Evolutionary conservation across 2,113 vertebrate species (phyloP).

Genomic region (Muntiacus muntjak): DNA sequence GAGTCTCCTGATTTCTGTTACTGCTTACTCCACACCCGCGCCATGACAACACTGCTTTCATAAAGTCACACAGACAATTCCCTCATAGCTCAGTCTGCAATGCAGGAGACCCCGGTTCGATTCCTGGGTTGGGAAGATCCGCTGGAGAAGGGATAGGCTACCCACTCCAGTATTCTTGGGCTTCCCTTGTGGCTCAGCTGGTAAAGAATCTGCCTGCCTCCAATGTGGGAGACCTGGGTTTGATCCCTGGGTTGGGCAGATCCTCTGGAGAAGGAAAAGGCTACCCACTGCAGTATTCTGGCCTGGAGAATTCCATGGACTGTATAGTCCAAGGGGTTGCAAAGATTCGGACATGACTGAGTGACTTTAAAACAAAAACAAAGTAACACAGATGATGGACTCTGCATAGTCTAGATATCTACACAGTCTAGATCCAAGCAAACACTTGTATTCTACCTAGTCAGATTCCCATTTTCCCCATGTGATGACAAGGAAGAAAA

Average conservation of each 20-base stretch:
- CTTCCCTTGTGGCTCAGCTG: not conserved
- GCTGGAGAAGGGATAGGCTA: not conserved
- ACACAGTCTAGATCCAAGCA: not conserved
- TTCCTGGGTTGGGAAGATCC: not conserved
- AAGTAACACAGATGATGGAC: not conserved
- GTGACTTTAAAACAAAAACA: not conserved
- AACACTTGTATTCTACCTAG: not conserved
- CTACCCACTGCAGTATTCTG: not conserved
- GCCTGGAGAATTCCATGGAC: not conserved
- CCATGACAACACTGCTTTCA: not conserved
- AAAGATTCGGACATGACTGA: fast-evolving
- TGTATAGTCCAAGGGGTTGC: not conserved
- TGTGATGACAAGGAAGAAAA: not conserved
- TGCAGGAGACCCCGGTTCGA: not conserved
- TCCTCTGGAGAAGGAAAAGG: not conserved
- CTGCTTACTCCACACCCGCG: not conserved
- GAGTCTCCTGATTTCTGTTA: not conserved
- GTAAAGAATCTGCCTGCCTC: not conserved
- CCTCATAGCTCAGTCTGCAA: not conserved
- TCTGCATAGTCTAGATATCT: not conserved
- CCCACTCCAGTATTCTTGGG: not conserved
- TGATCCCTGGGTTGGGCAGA: not conserved
- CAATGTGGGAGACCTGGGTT: not conserved
- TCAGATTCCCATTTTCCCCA: not conserved
- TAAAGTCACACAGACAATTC: not conserved